Conservation (phyloP, 2,797 vertebrate genomes). For the Acipenser ruthenus region DNA sequence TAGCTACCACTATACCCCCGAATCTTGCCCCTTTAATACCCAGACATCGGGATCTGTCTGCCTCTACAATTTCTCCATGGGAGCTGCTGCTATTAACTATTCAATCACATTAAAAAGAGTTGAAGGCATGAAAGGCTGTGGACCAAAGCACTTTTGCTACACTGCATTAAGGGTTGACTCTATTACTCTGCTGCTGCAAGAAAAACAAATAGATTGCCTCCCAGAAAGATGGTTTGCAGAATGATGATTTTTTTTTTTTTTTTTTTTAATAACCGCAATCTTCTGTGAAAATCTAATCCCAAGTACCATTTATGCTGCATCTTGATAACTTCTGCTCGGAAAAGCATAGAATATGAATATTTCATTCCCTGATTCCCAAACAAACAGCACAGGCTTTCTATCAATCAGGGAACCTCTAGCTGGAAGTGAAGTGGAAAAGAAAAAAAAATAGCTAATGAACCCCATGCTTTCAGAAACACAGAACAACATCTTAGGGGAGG, state of each 20-base stretch:
- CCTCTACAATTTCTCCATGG: neutral
- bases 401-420: slow-evolving; percentile 49
- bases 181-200: slow-evolving; percentile 48
- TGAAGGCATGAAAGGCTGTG: slow-evolving; percentile 70
- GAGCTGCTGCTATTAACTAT: slow-evolving; percentile 68
- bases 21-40: too few relatives aligned
- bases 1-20: too few relatives aligned
- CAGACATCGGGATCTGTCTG: neutral
- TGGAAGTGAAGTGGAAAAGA: slow-evolving; percentile 49
- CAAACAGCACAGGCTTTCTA: slow-evolving; percentile 52
- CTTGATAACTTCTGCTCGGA: slow-evolving; percentile 66
- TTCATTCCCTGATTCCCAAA: slow-evolving; percentile 66
- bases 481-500: slow-evolving; percentile 33
- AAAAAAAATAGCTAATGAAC: slow-evolving; percentile 56
- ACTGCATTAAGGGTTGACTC: slow-evolving; percentile 67
- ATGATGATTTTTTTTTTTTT: slow-evolving; percentile 29
- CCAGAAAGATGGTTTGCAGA: slow-evolving; percentile 62
- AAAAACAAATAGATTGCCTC: slow-evolving; percentile 69
- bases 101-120: slow-evolving; percentile 68
- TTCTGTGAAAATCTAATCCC: slow-evolving; percentile 71
- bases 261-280: slow-evolving; percentile 70
- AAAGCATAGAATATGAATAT: slow-evolving; percentile 68
- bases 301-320: slow-evolving; percentile 68
- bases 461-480: slow-evolving; percentile 32
- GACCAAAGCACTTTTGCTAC: slow-evolving; percentile 71